Base-by-base conservation (phyloP, 2,888 invertebrate species). In the Epiblema foenella region DNA sequence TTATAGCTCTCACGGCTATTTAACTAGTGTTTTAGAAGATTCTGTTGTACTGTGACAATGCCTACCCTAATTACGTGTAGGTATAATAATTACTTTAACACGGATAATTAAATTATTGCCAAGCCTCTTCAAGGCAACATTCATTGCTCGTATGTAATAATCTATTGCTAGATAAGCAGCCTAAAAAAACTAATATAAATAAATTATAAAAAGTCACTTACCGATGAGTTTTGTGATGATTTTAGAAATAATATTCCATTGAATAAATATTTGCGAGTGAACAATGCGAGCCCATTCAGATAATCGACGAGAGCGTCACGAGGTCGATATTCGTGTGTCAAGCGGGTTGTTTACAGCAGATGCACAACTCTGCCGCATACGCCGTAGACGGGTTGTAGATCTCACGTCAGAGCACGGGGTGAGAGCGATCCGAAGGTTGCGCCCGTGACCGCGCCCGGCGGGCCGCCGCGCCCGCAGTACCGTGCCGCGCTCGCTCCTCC, bases 381-480 rank as follows among this genome's bases (percentile, higher is more conserved):
- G 75, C 76, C 83, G 83, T 87, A 80, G 81, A 78, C 77, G 70
- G 39, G 63, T 62, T 20, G 64, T 54, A 72, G 72, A 73, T 75
- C 75, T 75, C 75, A 72, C 75, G 75, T 68, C 77, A 74, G 69
- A 75, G 79, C 89, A 87, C 83, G 84, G 91, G 90, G 90, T 89
- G 88, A 89, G 88, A 88, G 86, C 88, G 88, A 65, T 83, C 77
- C 87, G 89, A 93, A 92, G 93, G 91, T 92, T 91, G 90, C 88
- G 93, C 91, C 92, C 91, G 88, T 91, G 91, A 91, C 92, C 92
- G 90, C 89, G 84, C 86, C 86, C 87, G 85, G 85, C 82, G 85
- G 83, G 85, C 85, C 81, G 82, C 82, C 86, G 84, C 82, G 84
- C 82, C 77, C 85, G 85, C 85, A 91, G 91, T 91, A 85, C 82